phyloP scores from a whole-genome alignment of 2,888 invertebrate genomes.

The Orgyia antiqua region DNA sequence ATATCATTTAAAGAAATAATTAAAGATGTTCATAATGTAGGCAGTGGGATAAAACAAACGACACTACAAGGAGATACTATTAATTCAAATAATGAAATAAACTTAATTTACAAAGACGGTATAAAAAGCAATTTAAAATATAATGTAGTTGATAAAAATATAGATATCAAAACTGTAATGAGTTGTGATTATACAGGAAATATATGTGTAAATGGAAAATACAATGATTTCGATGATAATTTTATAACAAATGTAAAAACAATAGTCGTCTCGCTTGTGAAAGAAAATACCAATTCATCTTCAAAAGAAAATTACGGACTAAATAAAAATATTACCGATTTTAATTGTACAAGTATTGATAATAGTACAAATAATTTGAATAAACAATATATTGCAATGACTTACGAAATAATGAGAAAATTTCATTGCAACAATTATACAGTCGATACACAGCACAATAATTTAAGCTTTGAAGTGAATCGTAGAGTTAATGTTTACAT shows the following conservation, averaged over 20 bases:
- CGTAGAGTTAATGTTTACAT: constrained; percentile 1
- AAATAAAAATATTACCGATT: background rate
- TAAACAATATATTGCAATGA: background rate
- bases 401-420: background rate
- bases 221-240: background rate
- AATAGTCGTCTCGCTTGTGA: background rate
- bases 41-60: no score
- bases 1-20: no score
- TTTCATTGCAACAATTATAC: constrained; percentile 1
- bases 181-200: background rate
- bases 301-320: background rate
- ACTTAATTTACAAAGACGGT: background rate
- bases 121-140: background rate
- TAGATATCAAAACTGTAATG: background rate
- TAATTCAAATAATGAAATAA: background rate
- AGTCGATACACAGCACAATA: background rate
- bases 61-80: no score
- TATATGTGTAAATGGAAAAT: background rate
- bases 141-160: background rate
- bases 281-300: background rate
- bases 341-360: constrained; percentile 1
- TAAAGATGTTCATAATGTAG: no score
- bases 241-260: background rate
- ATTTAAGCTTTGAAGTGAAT: background rate
- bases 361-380: background rate